Evolutionary conservation across 2,797 vertebrate species (phyloP).

Genomic region (Clangula hyemalis): DNA sequence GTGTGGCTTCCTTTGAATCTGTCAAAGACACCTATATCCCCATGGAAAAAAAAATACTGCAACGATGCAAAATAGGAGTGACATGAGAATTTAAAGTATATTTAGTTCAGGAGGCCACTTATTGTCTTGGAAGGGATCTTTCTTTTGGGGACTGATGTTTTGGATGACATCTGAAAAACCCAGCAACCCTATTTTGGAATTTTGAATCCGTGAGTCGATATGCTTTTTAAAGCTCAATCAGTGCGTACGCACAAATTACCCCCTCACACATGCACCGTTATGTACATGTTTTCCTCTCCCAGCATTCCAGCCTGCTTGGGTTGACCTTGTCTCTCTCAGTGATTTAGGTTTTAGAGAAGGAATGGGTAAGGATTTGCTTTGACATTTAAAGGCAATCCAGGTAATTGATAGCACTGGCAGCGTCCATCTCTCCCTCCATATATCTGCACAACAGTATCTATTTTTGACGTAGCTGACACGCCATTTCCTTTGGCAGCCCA

Average conservation of each 20-base stretch:
- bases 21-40: not conserved
- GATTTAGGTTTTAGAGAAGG: slow-evolving; percentile 83
- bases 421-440: slow-evolving; percentile 81
- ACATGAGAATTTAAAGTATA: rapidly evolving
- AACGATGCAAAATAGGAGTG: not conserved
- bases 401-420: slow-evolving; percentile 81
- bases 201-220: rapidly evolving
- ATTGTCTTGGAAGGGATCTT: not conserved
- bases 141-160: not conserved
- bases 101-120: not conserved
- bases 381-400: slow-evolving; percentile 86
- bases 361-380: slow-evolving; percentile 83
- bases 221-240: not conserved
- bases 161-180: not conserved
- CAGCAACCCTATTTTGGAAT: not conserved
- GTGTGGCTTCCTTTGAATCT: not conserved
- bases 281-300: slow-evolving; percentile 4
- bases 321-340: slow-evolving; percentile 79
- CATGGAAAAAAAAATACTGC: not conserved
- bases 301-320: slow-evolving; percentile 75
- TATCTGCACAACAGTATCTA: slow-evolving; percentile 85
- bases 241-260: not conserved
- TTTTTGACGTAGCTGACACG: slow-evolving; percentile 83
- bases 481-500: slow-evolving; percentile 83
- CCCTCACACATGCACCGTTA: not conserved